Evolutionary conservation across 2,797 vertebrate genomes (phyloP), one percentile per base, ranked within the genome.

Genomic region (Chaenodraco wilsoni): DNA sequence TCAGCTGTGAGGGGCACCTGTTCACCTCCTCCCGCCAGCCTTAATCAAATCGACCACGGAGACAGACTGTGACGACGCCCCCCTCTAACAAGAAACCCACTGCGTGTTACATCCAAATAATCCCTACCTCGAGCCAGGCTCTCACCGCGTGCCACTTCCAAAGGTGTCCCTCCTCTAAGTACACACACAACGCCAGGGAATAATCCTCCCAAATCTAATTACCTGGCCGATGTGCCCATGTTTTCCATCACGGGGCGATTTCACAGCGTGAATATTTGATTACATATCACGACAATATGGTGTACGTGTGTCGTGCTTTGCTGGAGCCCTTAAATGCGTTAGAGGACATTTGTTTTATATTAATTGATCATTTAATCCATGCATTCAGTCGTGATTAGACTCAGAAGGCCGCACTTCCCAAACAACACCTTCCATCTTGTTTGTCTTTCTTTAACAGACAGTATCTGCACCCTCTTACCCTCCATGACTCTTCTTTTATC

Each of bases 1-100:
- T 91, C 88, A 79, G 85, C 93, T 92, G 94, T 91, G 91, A 93
- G 91, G 91, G 92, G 93, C 94, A 95, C 94, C 94, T 95, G 94
- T 93, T 94, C 92, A 65, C 80, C 86, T 90, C 91, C 89, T 85
- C 88, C 93, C 87, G 88, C 91, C 90, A 87, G 87, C 86, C 91
- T 84, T 93, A 94, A 93, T 92, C 93, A 93, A 93, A 92, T 94
- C 91, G 89, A 92, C 93, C 90, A 90, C 86, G 84, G 91, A 90
- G 91, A 85, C 90, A 86, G 87, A 87, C 90, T 87, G 91, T 82
- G 89, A 86, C 63, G 54, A 86, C 84, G 16, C 88, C 89, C 90
- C 88, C 91, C 80, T 87, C 90, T 76, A 90, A 92, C 87, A 91
- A 88, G 90, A 87, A 89, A 87, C 91, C 89, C 73, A 83, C 91